Evolutionary conservation across 2,888 invertebrate genomes (phyloP), one percentile per base, ranked within the genome.

Genomic region (Blastobasis lacticolella): DNA sequence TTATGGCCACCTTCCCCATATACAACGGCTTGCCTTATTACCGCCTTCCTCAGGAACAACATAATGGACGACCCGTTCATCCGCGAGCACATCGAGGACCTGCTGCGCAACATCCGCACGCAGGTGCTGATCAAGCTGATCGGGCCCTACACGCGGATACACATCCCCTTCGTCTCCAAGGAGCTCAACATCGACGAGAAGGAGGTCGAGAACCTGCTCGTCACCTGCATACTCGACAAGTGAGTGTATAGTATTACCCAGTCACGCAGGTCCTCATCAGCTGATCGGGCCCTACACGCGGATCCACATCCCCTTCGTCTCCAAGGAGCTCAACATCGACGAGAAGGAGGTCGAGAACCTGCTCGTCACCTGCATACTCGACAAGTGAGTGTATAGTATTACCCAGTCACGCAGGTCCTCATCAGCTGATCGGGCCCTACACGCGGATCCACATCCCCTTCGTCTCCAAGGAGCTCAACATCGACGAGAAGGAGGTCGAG

Each of bases 21-120:
- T 23, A 23, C 23, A 23, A 23, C 23, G 23, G 23, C 23, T 2
- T 23, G 23, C 23, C 23, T 23, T 3, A 3, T 23, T 1, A 2
- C 23, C 23, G 3, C n/a, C 23, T 52, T 23, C 10, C 42, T 6
- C 56, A 65, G 77, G 53, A 75, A 95, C 75, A 98, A 97, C 74
- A 98, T 99, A 57, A 99, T 99, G 99, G 97, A 98, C 69, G 99
- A 99, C 88, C 98, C 97, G 0, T 99, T 99, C 83, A 99, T 99
- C 10, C 40, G 97, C 62, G 99, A 99, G 79, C 99, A 99, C 75
- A 99, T 99, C 74, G 99, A 99, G 90, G 98, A 98, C 88, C 88
- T 98, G 54, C 85, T 98, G 51, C 90, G 97, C 53, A 99, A 99
- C 82, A 98, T 99, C 70, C 91, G 99, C 61, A 99, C 98, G 4